Conservation (phyloP, 2,888 invertebrate species). For the Limnephilus rhombicus region DNA sequence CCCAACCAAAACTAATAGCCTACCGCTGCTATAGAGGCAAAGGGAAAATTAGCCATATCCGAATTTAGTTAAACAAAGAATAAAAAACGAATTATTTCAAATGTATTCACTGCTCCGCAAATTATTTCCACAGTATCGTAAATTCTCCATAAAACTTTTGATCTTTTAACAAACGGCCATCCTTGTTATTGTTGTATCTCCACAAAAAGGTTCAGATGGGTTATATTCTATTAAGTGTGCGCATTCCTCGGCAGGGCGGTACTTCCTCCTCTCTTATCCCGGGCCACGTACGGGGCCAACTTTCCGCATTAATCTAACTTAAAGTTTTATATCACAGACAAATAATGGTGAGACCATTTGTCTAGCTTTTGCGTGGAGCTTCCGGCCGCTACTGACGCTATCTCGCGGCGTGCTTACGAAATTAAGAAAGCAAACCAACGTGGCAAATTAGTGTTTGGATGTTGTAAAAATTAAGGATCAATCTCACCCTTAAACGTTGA, state of each 20-base stretch:
- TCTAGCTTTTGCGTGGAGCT: constrained; percentile 48
- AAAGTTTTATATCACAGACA: constrained; percentile 57
- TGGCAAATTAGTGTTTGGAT: background rate
- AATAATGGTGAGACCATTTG: constrained; percentile 54
- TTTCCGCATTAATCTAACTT: constrained; percentile 57
- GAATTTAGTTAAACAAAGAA: background rate
- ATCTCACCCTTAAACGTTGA: background rate
- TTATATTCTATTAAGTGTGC: constrained; percentile 28
- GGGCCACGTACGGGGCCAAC: constrained; percentile 51
- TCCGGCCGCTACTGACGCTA: constrained; percentile 19
- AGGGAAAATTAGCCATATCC: no score
- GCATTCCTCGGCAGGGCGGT: constrained; percentile 1
- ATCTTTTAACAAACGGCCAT: constrained; percentile 21
- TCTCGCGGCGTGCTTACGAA: background rate
- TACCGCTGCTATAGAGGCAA: no score
- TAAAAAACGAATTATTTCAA: background rate
- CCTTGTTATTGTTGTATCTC: constrained; percentile 38
- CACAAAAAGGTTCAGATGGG: constrained; percentile 37
- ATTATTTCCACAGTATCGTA: background rate
- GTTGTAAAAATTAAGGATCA: background rate
- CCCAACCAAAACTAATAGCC: no score
- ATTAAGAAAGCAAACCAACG: constrained; percentile 21
- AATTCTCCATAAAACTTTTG: background rate
- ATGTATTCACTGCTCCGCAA: background rate
- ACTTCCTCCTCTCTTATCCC: constrained; percentile 11